Percentiles rank a stretch among this genome's conserved stretches.
phyloP scores from a whole-genome alignment of 2,888 invertebrate species.

The Drosophila sordidula region DNA sequence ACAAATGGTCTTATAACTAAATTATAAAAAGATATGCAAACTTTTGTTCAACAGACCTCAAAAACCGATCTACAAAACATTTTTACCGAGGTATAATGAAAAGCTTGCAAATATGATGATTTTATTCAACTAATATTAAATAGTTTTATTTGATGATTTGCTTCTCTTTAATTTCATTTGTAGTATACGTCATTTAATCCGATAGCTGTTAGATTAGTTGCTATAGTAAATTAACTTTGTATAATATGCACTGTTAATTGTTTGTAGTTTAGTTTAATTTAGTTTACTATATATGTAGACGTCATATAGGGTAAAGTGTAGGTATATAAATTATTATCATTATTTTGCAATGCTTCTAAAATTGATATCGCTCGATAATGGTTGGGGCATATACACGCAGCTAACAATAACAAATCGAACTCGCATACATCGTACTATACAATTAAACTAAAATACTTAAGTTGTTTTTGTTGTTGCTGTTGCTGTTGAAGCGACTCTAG shows the following conservation, averaged over 20 bases:
- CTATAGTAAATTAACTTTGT: slow-evolving; percentile 37
- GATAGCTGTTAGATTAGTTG: slow-evolving; percentile 27
- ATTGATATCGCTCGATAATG: slow-evolving; percentile 39
- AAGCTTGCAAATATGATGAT: slow-evolving; percentile 3
- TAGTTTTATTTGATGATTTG: slow-evolving; percentile 67
- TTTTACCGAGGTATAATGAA: background rate
- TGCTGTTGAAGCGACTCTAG: slow-evolving; percentile 50
- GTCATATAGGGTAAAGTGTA: slow-evolving; percentile 35
- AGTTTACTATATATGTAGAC: slow-evolving; percentile 28
- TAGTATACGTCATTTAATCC: slow-evolving; percentile 60
- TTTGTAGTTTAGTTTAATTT: slow-evolving; percentile 36
- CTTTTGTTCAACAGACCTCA: too few relatives aligned
- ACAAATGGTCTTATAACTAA: background rate
- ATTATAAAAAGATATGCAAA: background rate
- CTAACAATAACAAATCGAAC: slow-evolving; percentile 47
- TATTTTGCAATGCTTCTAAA: slow-evolving; percentile 52
- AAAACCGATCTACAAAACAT: background rate
- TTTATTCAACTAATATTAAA: slow-evolving; percentile 71
- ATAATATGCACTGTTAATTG: slow-evolving; percentile 54
- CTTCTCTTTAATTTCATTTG: slow-evolving; percentile 59
- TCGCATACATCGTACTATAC: slow-evolving; percentile 40
- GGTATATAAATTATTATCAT: slow-evolving; percentile 61
- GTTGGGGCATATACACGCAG: slow-evolving; percentile 11
- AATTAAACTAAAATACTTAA: slow-evolving; percentile 67
- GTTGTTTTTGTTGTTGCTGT: slow-evolving; percentile 28